phyloP scores from a whole-genome alignment of 2,888 invertebrate species.

The Stratiomys singularior region DNA sequence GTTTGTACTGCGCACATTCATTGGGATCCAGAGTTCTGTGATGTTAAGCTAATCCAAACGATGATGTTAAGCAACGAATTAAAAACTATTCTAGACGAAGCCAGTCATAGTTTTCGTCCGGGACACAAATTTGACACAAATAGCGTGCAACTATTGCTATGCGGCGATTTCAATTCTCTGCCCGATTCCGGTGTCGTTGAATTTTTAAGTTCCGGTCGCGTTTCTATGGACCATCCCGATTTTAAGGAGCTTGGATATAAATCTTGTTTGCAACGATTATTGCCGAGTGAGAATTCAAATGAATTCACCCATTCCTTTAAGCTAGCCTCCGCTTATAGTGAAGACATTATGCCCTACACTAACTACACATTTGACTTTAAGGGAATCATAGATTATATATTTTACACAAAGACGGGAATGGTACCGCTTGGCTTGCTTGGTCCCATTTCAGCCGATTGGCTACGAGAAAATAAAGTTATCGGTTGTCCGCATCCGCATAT shows the following conservation, averaged over 20 bases:
- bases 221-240: slow-evolving; percentile 92
- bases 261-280: slow-evolving; percentile 88
- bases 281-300: slow-evolving; percentile 83
- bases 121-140: slow-evolving; percentile 78
- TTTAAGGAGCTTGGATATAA: slow-evolving; percentile 97
- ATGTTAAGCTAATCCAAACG: slow-evolving; percentile 98
- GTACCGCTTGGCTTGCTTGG: slow-evolving; percentile 94
- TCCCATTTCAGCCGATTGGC: slow-evolving; percentile 92
- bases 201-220: slow-evolving; percentile 90
- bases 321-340: slow-evolving; percentile 93
- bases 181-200: slow-evolving; percentile 98
- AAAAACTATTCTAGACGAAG: slow-evolving; percentile 86
- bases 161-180: slow-evolving; percentile 98
- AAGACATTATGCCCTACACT: slow-evolving; percentile 96
- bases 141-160: slow-evolving; percentile 90
- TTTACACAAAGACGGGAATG: slow-evolving; percentile 96
- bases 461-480: slow-evolving; percentile 94
- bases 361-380: slow-evolving; percentile 99
- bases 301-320: slow-evolving; percentile 97
- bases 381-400: slow-evolving; percentile 99
- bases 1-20: slow-evolving; percentile 99
- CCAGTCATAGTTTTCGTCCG: slow-evolving; percentile 80
- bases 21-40: slow-evolving; percentile 99
- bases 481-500: slow-evolving; percentile 98
- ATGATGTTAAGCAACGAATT: slow-evolving; percentile 98